Conservation (phyloP, 2,888 invertebrate genomes). For the Torymus aiolomorphi region DNA sequence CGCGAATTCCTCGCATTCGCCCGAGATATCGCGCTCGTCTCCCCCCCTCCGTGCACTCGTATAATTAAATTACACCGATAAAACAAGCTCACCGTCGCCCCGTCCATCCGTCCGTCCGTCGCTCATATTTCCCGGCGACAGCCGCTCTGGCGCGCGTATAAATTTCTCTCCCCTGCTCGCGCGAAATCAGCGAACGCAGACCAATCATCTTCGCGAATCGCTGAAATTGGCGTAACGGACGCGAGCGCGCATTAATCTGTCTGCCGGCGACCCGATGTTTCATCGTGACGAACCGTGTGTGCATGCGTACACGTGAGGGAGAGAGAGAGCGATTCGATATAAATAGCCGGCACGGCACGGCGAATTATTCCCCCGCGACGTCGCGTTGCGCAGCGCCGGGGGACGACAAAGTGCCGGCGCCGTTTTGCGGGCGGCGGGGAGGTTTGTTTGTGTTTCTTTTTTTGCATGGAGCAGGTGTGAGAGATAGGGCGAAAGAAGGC, state of each 20-base stretch:
- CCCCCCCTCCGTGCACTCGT: background rate
- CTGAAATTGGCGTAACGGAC: conserved; percentile 1
- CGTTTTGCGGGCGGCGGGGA: too few relatives aligned
- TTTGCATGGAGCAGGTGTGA: too few relatives aligned
- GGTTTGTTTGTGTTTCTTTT: too few relatives aligned
- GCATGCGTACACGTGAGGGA: too few relatives aligned
- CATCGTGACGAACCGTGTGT: background rate
- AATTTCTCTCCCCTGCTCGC: background rate
- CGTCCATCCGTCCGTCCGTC: conserved; percentile 13
- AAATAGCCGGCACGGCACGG: too few relatives aligned
- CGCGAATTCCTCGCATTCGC: too few relatives aligned
- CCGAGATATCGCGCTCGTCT: too few relatives aligned
- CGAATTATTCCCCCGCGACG: too few relatives aligned
- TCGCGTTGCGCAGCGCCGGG: too few relatives aligned
- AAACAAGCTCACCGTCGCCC: conserved; percentile 8
- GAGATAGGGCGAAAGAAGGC: too few relatives aligned
- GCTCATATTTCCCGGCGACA: conserved; percentile 15
- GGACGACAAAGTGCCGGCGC: too few relatives aligned
- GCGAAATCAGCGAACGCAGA: background rate
- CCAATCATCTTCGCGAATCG: conserved; percentile 36
- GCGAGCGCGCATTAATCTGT: conserved; percentile 32
- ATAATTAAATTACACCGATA: conserved; percentile 36
- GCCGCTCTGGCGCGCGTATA: background rate
- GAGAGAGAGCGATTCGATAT: too few relatives aligned
- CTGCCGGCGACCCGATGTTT: conserved; percentile 21